Evolutionary conservation across 2,113 vertebrate genomes (phyloP).

Genomic region (Mastomys coucha): DNA sequence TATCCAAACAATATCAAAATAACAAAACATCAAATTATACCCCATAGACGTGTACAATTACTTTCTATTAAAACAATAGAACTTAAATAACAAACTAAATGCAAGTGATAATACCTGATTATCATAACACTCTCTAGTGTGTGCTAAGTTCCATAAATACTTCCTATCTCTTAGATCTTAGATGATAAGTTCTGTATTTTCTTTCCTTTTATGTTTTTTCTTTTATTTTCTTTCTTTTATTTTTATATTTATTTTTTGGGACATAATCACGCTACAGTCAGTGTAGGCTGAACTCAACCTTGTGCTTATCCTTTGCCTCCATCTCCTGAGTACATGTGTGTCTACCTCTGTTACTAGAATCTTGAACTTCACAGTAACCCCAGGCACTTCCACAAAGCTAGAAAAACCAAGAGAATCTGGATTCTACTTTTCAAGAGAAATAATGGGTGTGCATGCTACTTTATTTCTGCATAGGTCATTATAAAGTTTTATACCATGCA

Average conservation of each 20-base stretch:
- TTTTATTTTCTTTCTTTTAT: background rate
- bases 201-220: background rate
- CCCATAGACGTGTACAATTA: background rate
- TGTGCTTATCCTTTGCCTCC: background rate
- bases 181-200: background rate
- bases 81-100: background rate
- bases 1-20: background rate
- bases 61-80: background rate
- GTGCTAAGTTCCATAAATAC: background rate
- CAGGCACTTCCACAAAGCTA: background rate
- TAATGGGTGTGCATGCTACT: background rate
- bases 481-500: background rate
- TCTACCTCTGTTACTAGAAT: background rate
- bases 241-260: background rate
- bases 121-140: background rate
- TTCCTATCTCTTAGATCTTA: background rate
- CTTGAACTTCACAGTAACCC: background rate
- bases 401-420: background rate
- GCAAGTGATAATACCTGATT: background rate
- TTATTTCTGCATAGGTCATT: background rate
- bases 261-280: background rate
- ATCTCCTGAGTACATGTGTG: background rate
- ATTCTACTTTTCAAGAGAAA: conserved; percentile 12
- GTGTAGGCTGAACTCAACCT: background rate
- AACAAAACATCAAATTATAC: background rate